These are phyloP conservation scores for Crotalus viridis DNA, from an alignment of 2,113 vertebrate species.

Conservation along the genomic window DNA sequence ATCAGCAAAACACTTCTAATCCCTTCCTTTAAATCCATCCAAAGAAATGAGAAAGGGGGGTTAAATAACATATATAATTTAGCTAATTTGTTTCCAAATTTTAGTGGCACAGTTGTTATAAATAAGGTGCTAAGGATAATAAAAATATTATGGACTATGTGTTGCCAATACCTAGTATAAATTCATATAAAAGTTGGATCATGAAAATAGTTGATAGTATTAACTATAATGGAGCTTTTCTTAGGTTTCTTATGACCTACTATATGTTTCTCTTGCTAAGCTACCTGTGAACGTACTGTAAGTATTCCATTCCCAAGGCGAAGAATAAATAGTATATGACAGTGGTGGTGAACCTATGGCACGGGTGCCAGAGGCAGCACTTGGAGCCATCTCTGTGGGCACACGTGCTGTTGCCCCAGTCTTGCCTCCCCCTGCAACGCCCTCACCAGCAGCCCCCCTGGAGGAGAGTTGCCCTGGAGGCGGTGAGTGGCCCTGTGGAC, in stretches of 20 bases:
- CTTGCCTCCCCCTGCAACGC: too few species aligned
- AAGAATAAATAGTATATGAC: neutral
- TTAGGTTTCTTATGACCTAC: neutral
- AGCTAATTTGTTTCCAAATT: neutral
- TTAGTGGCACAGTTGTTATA: neutral
- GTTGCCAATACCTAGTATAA: neutral
- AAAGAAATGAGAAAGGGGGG: neutral
- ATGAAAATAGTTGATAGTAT: neutral
- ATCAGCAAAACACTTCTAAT: neutral
- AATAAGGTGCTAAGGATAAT: neutral
- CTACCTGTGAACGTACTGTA: neutral
- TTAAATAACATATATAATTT: neutral
- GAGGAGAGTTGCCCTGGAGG: too few species aligned
- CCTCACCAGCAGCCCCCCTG: too few species aligned
- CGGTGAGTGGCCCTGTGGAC: too few species aligned
- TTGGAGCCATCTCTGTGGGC: too few species aligned
- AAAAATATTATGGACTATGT: neutral
- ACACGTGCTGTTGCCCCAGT: too few species aligned
- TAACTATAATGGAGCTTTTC: neutral
- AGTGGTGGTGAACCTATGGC: too few species aligned
- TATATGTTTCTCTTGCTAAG: neutral
- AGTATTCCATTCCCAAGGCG: neutral
- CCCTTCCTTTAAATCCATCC: neutral
- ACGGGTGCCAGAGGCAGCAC: too few species aligned
- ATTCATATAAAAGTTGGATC: neutral